Evolutionary conservation across 2,888 invertebrate genomes (phyloP), one percentile per base, ranked within the genome.

Genomic region (Parochlus steinenii): DNA sequence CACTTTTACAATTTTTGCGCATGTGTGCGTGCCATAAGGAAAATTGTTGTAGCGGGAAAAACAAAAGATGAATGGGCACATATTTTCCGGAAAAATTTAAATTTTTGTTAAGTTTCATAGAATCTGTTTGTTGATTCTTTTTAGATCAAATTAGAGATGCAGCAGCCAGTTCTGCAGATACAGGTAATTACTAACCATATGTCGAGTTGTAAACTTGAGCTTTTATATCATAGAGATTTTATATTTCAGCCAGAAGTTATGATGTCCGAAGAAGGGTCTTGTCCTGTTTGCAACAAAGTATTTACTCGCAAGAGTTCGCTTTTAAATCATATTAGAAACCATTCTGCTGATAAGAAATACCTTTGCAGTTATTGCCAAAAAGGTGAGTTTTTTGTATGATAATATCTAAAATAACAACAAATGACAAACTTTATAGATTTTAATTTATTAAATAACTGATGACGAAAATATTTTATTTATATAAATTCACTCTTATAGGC

Each of bases 251-350:
- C 57, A 46, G 58, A 59, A 48, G 47, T 57, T 37, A 48, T 59
- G 43, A 56, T 57, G 41, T 58, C 57, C 43, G 59, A 59, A 46
- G 58, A 59, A 48, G 58, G 58, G 43, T 53, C 58, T 12, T 59
- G 59, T 45, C 58, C 58, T 37, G 49, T 59, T 34, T 59, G 59
- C 48, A 55, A 56, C 44, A 59, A 59, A 46, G 56, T 58, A 33
- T 59, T 59, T 47, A 57, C 60, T 36, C 49, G 59, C 19, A 58
- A 58, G 46, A 55, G 58, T 37, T 59, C 59, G 35, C 46, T 59
- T 40, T 46, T 58, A 45, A 59, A 59, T 41, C 59, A 59, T 45
- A 58, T 59, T 47, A 53, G 60, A 36, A 59, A 59, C 49, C 59
- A 59, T 47, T 55, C 59, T 30, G 58, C 57, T 25, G 60, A 59